These are phyloP conservation scores for Pectinophora gossypiella DNA, from an alignment of 1,140 invertebrate species.

Conservation along the genomic window DNA sequence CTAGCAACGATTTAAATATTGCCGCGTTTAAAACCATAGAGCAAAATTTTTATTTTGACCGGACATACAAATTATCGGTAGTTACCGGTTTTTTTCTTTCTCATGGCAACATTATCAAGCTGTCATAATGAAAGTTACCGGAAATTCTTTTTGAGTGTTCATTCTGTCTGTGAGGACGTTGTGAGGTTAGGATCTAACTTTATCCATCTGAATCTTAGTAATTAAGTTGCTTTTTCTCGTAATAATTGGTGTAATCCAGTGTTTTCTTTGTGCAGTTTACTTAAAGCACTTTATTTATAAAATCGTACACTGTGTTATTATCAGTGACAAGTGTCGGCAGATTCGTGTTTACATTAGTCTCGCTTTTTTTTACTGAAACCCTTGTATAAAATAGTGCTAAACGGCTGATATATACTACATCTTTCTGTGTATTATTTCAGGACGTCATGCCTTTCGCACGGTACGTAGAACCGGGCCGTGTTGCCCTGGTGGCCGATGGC, in stretches of 20 bases:
- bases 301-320: neutral
- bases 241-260: neutral
- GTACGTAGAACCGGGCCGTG: constrained; percentile 97
- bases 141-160: constrained; percentile 46
- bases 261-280: neutral
- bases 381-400: too few relatives aligned
- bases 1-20: constrained; percentile 10
- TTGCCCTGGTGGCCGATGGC: constrained; percentile 95
- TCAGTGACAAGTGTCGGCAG: constrained; percentile 1
- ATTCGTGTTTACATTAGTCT: neutral
- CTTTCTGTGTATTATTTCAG: constrained; percentile 38
- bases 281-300: neutral
- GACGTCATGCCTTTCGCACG: constrained; percentile 88
- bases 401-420: neutral
- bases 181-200: constrained; percentile 54
- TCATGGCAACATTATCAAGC: neutral
- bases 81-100: neutral
- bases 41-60: neutral
- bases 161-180: constrained; percentile 55
- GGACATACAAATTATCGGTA: neutral
- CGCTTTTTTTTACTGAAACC: too few relatives aligned
- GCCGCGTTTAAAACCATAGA: neutral
- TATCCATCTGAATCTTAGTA: constrained; percentile 43
- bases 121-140: constrained; percentile 3
- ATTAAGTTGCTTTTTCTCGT: neutral